Evolutionary conservation across 2,797 vertebrate species (phyloP).

Genomic region (Odontamblyopus rebecca): DNA sequence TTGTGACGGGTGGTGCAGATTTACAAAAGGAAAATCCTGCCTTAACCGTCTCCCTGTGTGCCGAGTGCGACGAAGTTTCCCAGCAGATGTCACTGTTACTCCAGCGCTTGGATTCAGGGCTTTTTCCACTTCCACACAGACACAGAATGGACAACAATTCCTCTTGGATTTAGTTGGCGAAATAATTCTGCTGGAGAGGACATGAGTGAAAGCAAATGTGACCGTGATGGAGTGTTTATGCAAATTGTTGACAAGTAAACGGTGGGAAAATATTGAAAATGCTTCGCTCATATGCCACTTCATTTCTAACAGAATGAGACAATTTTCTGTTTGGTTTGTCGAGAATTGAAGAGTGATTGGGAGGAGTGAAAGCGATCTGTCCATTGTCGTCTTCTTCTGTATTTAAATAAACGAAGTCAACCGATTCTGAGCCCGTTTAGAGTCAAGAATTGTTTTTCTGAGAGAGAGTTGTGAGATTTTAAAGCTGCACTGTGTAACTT

Average conservation of each 20-base stretch:
- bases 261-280: background rate
- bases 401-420: conserved; percentile 12
- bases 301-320: conserved; percentile 46
- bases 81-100: conserved; percentile 85
- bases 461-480: too few relatives aligned
- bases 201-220: background rate
- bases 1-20: too few relatives aligned
- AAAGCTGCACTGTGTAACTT: too few relatives aligned
- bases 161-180: conserved; percentile 12
- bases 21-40: background rate
- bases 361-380: conserved; percentile 49
- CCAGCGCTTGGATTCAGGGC: conserved; percentile 56
- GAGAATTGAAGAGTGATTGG: conserved; percentile 30
- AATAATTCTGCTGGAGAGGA: background rate
- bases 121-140: conserved; percentile 11
- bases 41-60: conserved; percentile 16
- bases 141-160: conserved; percentile 18
- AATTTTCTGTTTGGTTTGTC: conserved; percentile 63
- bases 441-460: too few relatives aligned
- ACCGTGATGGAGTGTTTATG: conserved; percentile 10
- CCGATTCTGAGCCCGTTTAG: conserved; percentile 16
- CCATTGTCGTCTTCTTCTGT: conserved; percentile 27
- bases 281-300: conserved; percentile 14
- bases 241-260: conserved; percentile 28
- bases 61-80: conserved; percentile 47